Evolutionary conservation across 2,888 invertebrate genomes (phyloP), one percentile per base, ranked within the genome.

Genomic region (Camponotus fellah): DNA sequence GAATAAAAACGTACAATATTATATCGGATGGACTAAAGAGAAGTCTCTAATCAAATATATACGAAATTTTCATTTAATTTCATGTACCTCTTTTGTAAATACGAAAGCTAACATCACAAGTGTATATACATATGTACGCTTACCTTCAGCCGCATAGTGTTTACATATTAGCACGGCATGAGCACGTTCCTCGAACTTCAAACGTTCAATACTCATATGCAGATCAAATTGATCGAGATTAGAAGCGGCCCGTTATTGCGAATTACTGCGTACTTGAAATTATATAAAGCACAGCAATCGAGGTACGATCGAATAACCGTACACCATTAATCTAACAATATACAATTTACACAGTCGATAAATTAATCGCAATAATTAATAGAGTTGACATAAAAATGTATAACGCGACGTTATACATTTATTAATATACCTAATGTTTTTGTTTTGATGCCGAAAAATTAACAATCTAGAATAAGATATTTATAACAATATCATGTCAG

Each of bases 211-310:
- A 83, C 74, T 83, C 86, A 83, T 83, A 84, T 82, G 85, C 81
- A 68, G 84, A 62, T 79, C 76, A 75, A 89, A 89, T 84, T 82
- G 86, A 79, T 79, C 83, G 88, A 89, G 89, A 89, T 89, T 89
- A 89, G 87, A 85, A 87, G 83, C 85, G 84, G 60, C 66, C 75
- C 86, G 76, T 89, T 87, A 89, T 89, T 88, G 85, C 87, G 71
- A 88, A 83, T 86, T 86, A 85, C 86, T 83, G 85, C 85, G 84
- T 89, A 89, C 86, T 89, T 87, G 88, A 89, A 89, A 88, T 87
- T 85, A 80, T 87, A 84, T 37, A 56, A 84, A 80, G 58, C 82
- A 21, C 9, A 9, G 65, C 62, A 88, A 88, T 84, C 79, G 56
- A 84, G 69, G 68, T 76, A 53, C 32, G 53, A 37, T 58, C 14